These are phyloP conservation scores for Cordilura impudica DNA, from an alignment of 2,888 invertebrate genomes.

Conservation along the genomic window DNA sequence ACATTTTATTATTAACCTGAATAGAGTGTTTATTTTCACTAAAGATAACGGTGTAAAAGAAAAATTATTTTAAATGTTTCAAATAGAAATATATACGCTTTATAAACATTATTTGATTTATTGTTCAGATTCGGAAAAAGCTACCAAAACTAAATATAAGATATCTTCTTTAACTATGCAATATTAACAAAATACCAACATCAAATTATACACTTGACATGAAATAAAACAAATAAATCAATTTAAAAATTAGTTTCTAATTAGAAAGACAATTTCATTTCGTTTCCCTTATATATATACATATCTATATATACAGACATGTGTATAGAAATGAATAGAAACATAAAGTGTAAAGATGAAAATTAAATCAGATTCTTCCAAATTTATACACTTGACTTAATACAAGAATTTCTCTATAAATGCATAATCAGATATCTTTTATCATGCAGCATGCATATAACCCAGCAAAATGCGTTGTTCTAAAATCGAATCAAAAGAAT, in stretches of 20 bases:
- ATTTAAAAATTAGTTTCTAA: constrained; percentile 63
- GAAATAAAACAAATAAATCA: constrained; percentile 57
- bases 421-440: not conserved
- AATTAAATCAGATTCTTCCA: constrained; percentile 28
- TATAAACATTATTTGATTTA: constrained; percentile 19
- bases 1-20: no score
- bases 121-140: constrained; percentile 19
- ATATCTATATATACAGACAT: constrained; percentile 8
- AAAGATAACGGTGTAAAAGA: no score
- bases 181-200: not conserved
- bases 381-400: constrained; percentile 39
- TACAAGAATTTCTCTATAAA: constrained; percentile 11
- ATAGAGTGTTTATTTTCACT: no score
- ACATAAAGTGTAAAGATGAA: not conserved
- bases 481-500: not conserved
- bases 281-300: constrained; percentile 11
- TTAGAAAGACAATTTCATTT: constrained; percentile 55
- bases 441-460: not conserved
- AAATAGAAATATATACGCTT: constrained; percentile 8
- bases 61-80: constrained; percentile 43
- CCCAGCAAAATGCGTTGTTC: not conserved
- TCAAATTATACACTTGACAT: constrained; percentile 44
- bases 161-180: not conserved
- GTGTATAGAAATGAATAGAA: not conserved
- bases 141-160: not conserved